Evolutionary conservation across 2,113 vertebrate genomes (phyloP), one percentile per base, ranked within the genome.

Genomic region (Stegastes partitus): DNA sequence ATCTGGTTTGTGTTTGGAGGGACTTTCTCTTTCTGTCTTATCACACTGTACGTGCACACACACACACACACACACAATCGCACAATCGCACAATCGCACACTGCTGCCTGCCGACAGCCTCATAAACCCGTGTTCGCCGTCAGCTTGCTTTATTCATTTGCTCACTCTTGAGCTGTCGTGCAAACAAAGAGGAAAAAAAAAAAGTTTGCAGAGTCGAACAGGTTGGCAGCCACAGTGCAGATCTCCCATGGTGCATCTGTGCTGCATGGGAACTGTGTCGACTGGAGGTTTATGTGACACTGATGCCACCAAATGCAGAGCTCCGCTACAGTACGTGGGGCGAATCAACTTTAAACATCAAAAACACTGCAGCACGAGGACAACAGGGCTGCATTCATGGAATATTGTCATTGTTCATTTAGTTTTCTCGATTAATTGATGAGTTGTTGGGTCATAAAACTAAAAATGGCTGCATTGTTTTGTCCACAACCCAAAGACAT

Each of bases 1-100:
- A 91, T 92, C 91, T 92, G 91, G 54, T 90, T 74, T 87, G 73
- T 83, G 87, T 91, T 92, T 80, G 45, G 78, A 74, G 65, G 71
- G 78, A 77, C 85, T 80, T 81, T 89, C 85, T 81, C 79, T 68
- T 82, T 89, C 84, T 82, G 77, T 81, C 64, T 78, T 84, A 77
- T 88, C 85, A 47, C 44, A 76, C 59, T 82, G 55, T 71, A 78
- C 25, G 7, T 56, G 28, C 23, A 9, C 62, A 0, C 58, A 14
- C 73, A 21, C 82, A 22, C 82, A n/a, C 66, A 42, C 65, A n/a
- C 42, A 11, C 59, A 31, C 61, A 57, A 22, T 21, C 26, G 47
- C 61, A 39, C 45, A 28, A 42, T n/a, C 70, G 61, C 39, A 64
- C 62, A 79, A 51, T 31, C 73, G n/a, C 58, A 37, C 58, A 14